phyloP scores from a whole-genome alignment of 2,113 vertebrate species.

The Cariama cristata region DNA sequence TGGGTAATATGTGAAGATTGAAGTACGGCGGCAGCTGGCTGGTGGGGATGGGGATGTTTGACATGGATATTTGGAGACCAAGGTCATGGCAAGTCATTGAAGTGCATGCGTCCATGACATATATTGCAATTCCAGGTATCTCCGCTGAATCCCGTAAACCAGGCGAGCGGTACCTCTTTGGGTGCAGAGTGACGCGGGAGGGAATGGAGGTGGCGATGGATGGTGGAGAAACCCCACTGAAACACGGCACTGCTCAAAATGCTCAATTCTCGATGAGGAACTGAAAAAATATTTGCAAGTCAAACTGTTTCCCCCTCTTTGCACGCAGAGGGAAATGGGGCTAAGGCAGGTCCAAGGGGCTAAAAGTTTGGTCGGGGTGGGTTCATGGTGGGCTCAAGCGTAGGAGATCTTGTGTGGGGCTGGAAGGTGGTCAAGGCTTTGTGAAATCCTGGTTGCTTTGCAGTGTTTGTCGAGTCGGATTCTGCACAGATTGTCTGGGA shows the following conservation, averaged over 20 bases:
- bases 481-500: neutral
- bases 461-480: rapidly evolving
- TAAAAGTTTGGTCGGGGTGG: neutral
- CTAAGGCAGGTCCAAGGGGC: neutral
- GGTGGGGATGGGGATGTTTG: neutral
- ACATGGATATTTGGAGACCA: neutral
- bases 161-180: neutral
- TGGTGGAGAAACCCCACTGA: neutral
- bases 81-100: neutral
- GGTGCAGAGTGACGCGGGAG: neutral
- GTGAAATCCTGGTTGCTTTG: neutral
- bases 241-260: rapidly evolving
- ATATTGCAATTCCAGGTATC: neutral
- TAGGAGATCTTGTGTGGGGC: neutral
- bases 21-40: neutral
- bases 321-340: neutral
- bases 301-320: neutral
- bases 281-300: slow-evolving; percentile 7
- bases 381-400: neutral
- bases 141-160: rapidly evolving
- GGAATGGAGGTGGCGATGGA: neutral
- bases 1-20: rapidly evolving
- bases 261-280: neutral
- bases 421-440: neutral
- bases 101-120: neutral